These are phyloP conservation scores for Dromiciops gliroides DNA, from an alignment of 2,113 vertebrate species.

Conservation along the genomic window DNA sequence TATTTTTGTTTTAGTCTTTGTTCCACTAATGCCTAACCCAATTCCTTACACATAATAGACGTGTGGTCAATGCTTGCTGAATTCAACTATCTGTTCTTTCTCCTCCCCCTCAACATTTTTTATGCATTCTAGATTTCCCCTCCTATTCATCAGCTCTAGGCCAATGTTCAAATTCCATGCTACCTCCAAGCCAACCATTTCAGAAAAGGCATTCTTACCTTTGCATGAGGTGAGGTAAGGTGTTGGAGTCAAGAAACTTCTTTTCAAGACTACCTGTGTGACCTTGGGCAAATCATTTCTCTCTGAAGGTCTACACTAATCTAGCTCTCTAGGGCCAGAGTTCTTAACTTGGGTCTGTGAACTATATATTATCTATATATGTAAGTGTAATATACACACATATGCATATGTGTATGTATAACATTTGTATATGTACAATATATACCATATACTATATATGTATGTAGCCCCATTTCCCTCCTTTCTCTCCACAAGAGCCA, in stretches of 20 bases:
- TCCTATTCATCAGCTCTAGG: background rate
- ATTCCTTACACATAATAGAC: background rate
- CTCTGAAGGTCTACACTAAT: background rate
- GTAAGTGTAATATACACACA: background rate
- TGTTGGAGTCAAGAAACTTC: background rate
- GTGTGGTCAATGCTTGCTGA: background rate
- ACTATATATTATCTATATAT: background rate
- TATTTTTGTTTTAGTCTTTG: background rate
- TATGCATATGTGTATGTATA: no score
- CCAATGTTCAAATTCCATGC: background rate
- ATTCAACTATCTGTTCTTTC: constrained; percentile 19
- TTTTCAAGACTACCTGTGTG: background rate
- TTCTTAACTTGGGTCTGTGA: background rate
- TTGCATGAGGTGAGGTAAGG: background rate
- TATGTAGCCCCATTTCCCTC: no score
- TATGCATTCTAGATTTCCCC: background rate
- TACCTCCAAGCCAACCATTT: constrained; percentile 8
- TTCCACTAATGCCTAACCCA: background rate
- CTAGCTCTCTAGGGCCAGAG: background rate
- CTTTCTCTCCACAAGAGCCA: no score
- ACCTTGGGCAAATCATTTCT: constrained; percentile 10
- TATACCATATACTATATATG: no score
- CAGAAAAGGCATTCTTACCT: constrained; percentile 8
- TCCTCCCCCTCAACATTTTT: background rate
- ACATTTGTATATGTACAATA: no score